Evolutionary conservation across 2,113 vertebrate species (phyloP).

Genomic region (Pantherophis guttatus): DNA sequence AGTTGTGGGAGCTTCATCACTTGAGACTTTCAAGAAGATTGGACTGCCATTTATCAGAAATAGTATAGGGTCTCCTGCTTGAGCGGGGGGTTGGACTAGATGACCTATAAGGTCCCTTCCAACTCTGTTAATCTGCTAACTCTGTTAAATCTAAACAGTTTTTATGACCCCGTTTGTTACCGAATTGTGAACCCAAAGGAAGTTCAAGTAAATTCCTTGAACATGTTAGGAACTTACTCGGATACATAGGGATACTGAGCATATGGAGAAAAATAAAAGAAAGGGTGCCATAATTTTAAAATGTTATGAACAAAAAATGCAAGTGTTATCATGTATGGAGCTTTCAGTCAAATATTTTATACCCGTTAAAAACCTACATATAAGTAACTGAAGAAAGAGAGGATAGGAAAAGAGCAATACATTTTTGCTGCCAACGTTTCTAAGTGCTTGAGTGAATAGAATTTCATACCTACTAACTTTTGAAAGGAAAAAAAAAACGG

Average conservation of each 20-base stretch:
- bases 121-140: no score
- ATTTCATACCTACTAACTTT: conserved; percentile 60
- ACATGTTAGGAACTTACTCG: background rate
- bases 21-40: no score
- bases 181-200: background rate
- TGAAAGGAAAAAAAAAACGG: conserved; percentile 21
- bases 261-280: background rate
- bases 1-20: no score
- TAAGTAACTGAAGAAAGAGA: conserved; percentile 25
- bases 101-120: no score
- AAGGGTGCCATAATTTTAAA: background rate
- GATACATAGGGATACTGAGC: background rate
- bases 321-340: background rate
- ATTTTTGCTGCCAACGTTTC: conserved; percentile 51
- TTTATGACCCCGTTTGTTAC: background rate
- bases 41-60: no score
- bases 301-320: conserved; percentile 6
- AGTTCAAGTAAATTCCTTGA: background rate
- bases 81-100: no score
- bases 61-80: no score
- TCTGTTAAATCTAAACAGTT: background rate
- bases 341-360: background rate
- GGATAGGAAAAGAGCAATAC: conserved; percentile 41
- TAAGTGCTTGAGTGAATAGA: conserved; percentile 59
- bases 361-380: conserved; percentile 17